Evolutionary conservation across 2,113 vertebrate species (phyloP), one percentile per base, ranked within the genome.

Genomic region (Athene cunicularia): DNA sequence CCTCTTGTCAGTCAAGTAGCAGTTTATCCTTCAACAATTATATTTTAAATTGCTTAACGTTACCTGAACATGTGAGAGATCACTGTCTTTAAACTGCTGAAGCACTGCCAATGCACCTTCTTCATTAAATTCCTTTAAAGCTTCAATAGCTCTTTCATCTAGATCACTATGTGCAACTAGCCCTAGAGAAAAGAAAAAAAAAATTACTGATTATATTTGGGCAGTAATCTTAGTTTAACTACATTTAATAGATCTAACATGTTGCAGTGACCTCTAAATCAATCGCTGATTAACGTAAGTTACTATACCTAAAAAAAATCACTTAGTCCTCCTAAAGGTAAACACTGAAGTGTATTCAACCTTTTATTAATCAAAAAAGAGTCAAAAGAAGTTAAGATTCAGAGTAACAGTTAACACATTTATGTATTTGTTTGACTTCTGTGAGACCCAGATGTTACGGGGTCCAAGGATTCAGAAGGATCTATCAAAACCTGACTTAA

Each of bases 21-120:
- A 93, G 60, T 80, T 89, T 83, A 79, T 35, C 30, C 55, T 56
- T 41, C 47, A 68, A 80, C 28, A 88, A 45, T n/a, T 49, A 32
- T 7, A 70, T 12, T n/a, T 32, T 27, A 47, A 93, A 91, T 64
- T 83, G 63, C 68, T 91, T 84, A 86, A 86, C 90, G 30, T 98
- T 98, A 99, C 99, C 97, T 99, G 99, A 97, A 99, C 99, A 73
- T 99, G 99, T 91, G 99, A 99, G 95, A 99, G 99, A 97, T 99
- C 99, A 80, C 99, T 99, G 98, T 99, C 99, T 98, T 99, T 99
- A 98, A 99, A 99, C 98, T 99, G 99, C 14, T 99, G 98, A 97
- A 99, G 99, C 68, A 99, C 99, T 91, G 99, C 99, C 96, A 99
- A 98, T 74, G 99, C 99, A 93, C 99, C 99, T 93, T 99, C 99